Evolutionary conservation across 2,113 vertebrate genomes (phyloP), one percentile per base, ranked within the genome.

Genomic region (Todiramphus chloris): DNA sequence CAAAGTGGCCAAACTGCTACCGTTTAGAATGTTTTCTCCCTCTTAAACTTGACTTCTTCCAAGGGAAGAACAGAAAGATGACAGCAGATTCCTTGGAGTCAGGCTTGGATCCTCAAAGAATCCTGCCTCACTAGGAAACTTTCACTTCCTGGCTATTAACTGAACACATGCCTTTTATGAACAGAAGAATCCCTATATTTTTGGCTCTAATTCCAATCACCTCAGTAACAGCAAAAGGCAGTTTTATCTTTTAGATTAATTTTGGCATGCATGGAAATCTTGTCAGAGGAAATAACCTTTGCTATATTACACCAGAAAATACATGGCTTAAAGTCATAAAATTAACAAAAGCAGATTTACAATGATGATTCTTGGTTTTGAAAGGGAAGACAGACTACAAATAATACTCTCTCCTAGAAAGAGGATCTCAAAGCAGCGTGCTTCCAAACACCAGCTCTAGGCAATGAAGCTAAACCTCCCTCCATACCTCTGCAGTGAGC

Each of bases 51-150:
- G 18, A 53, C 13, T 85, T 94, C 87, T 79, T 94, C 62, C 53
- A 95, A 66, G 28, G 55, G 19, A 83, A 85, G 16, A 91, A 92
- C 27, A 93, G 60, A 90, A 91, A 72, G 31, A 95, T 75, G 81
- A 93, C 73, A 96, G 84, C 16, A 72, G 91, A 93, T 84, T 95
- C 69, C 93, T 44, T 75, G 69, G 87, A 96, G 80, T 91, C 69
- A 76, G 83, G 87, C 77, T 91, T 84, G 39, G 77, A 84, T 92
- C 68, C 80, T 82, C 58, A 68, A 92, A 96, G 87, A 92, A 97
- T 91, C 74, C 77, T 46, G 43, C 43, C 91, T 82, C 63, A 66
- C 48, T 69, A 76, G 69, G 66, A 91, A 89, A 91, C 51, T 63
- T 91, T 43, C 64, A 13, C 35, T 92, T 79, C 35, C 62, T 82